Conservation (phyloP, 2,888 invertebrate species). For the Idaea straminata region DNA sequence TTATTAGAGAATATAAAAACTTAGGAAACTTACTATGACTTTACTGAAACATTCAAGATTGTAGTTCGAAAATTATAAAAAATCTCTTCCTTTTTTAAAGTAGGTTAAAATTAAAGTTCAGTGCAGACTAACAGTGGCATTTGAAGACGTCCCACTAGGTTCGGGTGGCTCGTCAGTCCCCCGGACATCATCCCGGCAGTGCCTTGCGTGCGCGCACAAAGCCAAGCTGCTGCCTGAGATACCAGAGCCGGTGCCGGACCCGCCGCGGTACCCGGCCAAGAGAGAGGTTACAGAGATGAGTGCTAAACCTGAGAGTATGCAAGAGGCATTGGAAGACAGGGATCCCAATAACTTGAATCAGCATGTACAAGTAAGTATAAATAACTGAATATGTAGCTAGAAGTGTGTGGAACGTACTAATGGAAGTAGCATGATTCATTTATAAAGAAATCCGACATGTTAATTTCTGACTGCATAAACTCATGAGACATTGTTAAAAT, state of each 20-base stretch:
- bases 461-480: too few relatives aligned
- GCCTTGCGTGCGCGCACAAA: constrained; percentile 52
- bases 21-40: neutral
- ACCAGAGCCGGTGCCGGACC: constrained; percentile 45
- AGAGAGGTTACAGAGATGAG: constrained; percentile 34
- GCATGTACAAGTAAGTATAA: constrained; percentile 82
- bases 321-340: constrained; percentile 82
- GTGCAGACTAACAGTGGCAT: constrained; percentile 51
- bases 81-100: neutral
- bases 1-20: too few relatives aligned
- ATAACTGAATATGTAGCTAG: too few relatives aligned
- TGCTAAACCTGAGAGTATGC: constrained; percentile 62
- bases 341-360: constrained; percentile 86
- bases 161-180: constrained; percentile 56
- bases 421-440: too few relatives aligned
- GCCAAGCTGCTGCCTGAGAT: constrained; percentile 52
- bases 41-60: neutral
- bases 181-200: constrained; percentile 47
- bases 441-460: too few relatives aligned
- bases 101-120: constrained; percentile 18
- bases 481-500: too few relatives aligned
- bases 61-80: neutral
- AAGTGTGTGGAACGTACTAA: too few relatives aligned
- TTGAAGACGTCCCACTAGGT: constrained; percentile 55
- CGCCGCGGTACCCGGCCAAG: constrained; percentile 9